These are phyloP conservation scores for Muscicapa adusta DNA, from an alignment of 2,113 vertebrate genomes.

Conservation along the genomic window DNA sequence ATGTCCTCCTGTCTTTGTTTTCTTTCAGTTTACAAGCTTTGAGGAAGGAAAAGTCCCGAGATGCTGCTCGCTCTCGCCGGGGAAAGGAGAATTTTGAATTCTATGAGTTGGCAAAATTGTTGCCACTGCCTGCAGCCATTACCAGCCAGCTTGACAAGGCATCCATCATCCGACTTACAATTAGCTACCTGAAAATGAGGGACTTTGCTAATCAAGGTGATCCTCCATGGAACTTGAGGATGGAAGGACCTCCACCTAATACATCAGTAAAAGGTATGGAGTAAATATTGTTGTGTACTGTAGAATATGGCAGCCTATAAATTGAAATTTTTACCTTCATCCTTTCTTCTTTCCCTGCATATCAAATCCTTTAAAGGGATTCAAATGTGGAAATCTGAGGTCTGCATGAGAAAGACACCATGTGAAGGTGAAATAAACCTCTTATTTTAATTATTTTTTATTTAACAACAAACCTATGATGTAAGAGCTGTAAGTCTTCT, in stretches of 20 bases:
- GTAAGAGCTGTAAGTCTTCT: conserved; percentile 18
- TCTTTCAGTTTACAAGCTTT: conserved; percentile 93
- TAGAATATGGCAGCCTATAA: conserved; percentile 46
- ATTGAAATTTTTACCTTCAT: conserved; percentile 73
- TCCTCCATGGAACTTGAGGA: conserved; percentile 95
- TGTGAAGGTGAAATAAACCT: conserved; percentile 81
- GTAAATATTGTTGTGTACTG: conserved; percentile 1
- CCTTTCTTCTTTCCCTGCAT: conserved; percentile 82
- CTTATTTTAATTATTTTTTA: conserved; percentile 70
- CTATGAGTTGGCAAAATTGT: conserved; percentile 97
- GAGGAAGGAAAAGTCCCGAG: conserved; percentile 97
- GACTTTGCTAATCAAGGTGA: conserved; percentile 98
- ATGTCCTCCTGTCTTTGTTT: conserved; percentile 20
- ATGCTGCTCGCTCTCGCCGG: conserved; percentile 93
- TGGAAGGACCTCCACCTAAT: conserved; percentile 97
- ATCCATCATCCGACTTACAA: conserved; percentile 98
- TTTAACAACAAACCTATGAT: conserved; percentile 28
- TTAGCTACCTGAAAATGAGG: conserved; percentile 99
- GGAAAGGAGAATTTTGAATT: conserved; percentile 99
- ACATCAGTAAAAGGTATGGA: conserved; percentile 96
- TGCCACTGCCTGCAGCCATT: conserved; percentile 97
- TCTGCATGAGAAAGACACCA: conserved; percentile 82
- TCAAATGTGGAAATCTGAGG: conserved; percentile 83
- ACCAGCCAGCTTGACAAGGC: conserved; percentile 99
- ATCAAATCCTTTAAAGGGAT: conserved; percentile 85